Evolutionary conservation across 1,140 invertebrate species (phyloP).

Genomic region (Chrysoperla carnea): DNA sequence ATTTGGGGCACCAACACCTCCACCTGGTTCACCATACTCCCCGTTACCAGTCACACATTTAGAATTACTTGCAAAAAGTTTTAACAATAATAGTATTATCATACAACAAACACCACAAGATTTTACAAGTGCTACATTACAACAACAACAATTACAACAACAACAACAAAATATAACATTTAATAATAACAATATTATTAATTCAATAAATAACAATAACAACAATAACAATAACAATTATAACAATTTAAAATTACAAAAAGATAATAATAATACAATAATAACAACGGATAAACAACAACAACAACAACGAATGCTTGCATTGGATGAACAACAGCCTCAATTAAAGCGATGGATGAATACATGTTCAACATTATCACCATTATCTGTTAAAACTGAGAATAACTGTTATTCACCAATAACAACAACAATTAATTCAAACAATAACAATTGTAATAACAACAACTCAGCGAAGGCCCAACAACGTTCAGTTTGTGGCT

Average conservation of each 20-base stretch:
- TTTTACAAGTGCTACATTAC: too few species aligned
- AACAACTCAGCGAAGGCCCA: too few species aligned
- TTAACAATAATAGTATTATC: slow-evolving; percentile 12
- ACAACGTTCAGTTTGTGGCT: background rate
- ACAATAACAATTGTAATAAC: too few species aligned
- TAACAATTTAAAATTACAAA: background rate
- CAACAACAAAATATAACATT: background rate
- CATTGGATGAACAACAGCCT: background rate
- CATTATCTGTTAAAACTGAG: background rate
- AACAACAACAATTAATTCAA: too few species aligned
- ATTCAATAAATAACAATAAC: background rate
- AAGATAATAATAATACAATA: too few species aligned
- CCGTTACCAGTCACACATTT: slow-evolving; percentile 40
- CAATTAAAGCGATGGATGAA: background rate
- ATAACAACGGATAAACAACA: too few species aligned
- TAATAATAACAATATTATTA: too few species aligned
- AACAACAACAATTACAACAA: background rate
- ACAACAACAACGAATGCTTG: background rate
- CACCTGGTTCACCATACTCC: slow-evolving; percentile 46
- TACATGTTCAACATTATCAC: background rate
- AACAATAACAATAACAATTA: background rate
- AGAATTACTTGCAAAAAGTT: slow-evolving; percentile 33
- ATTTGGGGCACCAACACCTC: slow-evolving; percentile 45
- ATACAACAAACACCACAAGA: background rate
- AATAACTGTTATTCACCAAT: background rate